Evolutionary conservation across 2,888 invertebrate species (phyloP), one percentile per base, ranked within the genome.

Genomic region (Mimumesa dahlbomi): DNA sequence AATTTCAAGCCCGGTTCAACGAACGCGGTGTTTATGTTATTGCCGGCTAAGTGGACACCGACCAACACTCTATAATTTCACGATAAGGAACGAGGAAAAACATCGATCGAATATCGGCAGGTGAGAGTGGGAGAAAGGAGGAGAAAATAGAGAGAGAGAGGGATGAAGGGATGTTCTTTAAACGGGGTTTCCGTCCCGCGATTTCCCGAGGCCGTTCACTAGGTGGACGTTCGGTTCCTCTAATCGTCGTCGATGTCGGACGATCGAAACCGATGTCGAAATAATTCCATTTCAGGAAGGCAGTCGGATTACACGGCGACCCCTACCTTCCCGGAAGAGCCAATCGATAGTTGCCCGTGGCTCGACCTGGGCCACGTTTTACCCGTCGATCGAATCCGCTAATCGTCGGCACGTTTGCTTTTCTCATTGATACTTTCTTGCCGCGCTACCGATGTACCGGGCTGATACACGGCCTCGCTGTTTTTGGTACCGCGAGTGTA

Each of bases 281-380:
- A 81, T 84, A 85, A 84, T 81, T 84, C 82, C 75, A 82, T 84
- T 84, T 79, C 76, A 74, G 75, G 71, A 76, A 63, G 73, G 61
- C 64, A 64, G 78, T 56, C 66, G 81, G 78, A 84, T 85, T 84
- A 79, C 75, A 77, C 65, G 75, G 50, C 73, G 58, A 68, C 69
- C 72, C 68, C 66, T 66, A 66, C 58, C 66, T 83, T 82, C 82
- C 74, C 56, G 77, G 82, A 82, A 83, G 72, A 59, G 62, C 72
- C 77, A 77, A 82, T 83, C 82, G 82, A 83, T 83, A 81, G 75
- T 65, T 7, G n/a, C 64, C 63, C 70, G 40, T 61, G 64, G 48
- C 68, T 72, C 71, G 59, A 71, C 49, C 74, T 54, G 77, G 49
- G 57, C 74, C 81, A 46, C 52, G 54, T 61, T 71, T 63, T n/a